These are phyloP conservation scores for Phylloscopus collybita DNA, from an alignment of 2,797 vertebrate species.

Conservation along the genomic window DNA sequence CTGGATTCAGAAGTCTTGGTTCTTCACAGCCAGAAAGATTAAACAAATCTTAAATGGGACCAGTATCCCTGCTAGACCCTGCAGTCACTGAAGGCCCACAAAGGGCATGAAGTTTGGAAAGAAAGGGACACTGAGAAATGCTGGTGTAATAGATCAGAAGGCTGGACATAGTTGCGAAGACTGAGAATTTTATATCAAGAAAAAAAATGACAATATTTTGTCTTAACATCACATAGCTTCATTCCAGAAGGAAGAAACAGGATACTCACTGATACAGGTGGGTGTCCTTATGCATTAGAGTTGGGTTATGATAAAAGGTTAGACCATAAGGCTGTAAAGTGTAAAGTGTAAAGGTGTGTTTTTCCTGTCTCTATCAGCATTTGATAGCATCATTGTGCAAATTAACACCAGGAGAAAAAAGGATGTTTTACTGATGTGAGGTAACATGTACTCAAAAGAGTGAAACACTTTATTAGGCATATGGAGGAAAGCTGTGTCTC, in stretches of 20 bases:
- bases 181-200: background rate
- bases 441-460: background rate
- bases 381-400: background rate
- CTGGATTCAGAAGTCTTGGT: background rate
- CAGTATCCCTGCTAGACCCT: background rate
- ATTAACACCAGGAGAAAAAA: fast-evolving
- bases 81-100: background rate
- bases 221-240: background rate
- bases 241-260: background rate
- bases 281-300: background rate
- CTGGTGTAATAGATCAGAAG: background rate
- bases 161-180: background rate
- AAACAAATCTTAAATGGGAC: background rate
- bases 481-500: background rate
- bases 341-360: background rate
- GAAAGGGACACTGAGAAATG: background rate
- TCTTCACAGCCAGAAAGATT: background rate
- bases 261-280: no score
- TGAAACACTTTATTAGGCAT: background rate
- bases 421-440: background rate
- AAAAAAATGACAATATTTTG: background rate
- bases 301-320: background rate
- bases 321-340: background rate
- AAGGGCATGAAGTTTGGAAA: background rate
- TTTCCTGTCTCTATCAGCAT: background rate